Conservation (phyloP, 2,797 vertebrate genomes). For the Argya squamiceps region DNA sequence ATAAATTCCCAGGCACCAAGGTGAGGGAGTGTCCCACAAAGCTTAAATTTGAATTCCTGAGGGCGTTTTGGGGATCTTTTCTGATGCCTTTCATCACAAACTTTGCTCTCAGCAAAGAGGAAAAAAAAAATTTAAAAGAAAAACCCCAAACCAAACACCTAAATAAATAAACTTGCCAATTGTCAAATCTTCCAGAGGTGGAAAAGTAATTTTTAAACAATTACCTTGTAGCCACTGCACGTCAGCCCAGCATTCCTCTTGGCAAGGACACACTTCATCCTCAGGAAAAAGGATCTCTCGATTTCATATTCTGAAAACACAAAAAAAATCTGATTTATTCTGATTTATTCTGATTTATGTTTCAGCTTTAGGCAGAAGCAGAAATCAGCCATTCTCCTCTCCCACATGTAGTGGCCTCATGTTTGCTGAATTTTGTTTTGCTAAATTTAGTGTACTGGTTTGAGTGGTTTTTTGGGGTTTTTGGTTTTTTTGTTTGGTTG, state of each 20-base stretch:
- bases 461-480: too few relatives aligned
- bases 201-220: not conserved
- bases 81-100: not conserved
- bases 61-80: not conserved
- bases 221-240: constrained; percentile 93
- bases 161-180: not conserved
- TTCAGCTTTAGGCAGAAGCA: not conserved
- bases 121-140: not conserved
- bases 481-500: too few relatives aligned
- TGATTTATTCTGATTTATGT: not conserved
- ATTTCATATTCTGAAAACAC: constrained; percentile 88
- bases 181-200: not conserved
- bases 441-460: too few relatives aligned
- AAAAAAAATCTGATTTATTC: not conserved
- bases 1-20: not conserved
- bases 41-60: not conserved
- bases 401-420: too few relatives aligned
- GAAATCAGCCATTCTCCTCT: not conserved
- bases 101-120: not conserved
- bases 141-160: rapidly evolving
- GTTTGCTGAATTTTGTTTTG: too few relatives aligned
- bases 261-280: constrained; percentile 95
- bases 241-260: constrained; percentile 93
- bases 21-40: not conserved
- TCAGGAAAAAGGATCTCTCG: constrained; percentile 92